These are phyloP conservation scores for Papilio dardanus DNA, from an alignment of 1,140 invertebrate genomes.

Conservation along the genomic window DNA sequence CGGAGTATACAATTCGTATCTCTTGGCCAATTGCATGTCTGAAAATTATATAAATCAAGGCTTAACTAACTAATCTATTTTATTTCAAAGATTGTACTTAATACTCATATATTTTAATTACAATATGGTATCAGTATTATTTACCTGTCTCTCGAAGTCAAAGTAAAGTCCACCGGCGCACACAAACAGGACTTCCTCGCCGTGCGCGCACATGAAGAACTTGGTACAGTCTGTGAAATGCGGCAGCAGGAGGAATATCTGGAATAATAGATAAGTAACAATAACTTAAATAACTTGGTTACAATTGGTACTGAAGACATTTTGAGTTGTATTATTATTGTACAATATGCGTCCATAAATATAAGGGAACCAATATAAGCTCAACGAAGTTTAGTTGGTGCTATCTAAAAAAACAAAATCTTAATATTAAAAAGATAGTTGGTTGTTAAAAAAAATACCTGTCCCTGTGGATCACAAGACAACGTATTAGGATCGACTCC, in stretches of 20 bases:
- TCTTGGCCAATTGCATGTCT: constrained; percentile 61
- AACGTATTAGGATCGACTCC: constrained; percentile 65
- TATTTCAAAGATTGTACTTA: no score
- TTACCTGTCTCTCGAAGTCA: constrained; percentile 73
- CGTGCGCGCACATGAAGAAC: constrained; percentile 83
- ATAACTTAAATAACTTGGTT: not conserved
- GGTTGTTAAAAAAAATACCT: constrained; percentile 53
- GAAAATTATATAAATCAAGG: constrained; percentile 38
- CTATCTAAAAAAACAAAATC: no score
- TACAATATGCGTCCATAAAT: not conserved
- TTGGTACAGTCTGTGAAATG: constrained; percentile 80
- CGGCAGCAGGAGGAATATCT: constrained; percentile 71
- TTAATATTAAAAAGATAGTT: no score
- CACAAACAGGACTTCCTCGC: constrained; percentile 67
- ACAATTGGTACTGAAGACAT: no score
- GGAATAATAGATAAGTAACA: constrained; percentile 40
- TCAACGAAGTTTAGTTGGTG: no score
- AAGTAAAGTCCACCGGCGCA: constrained; percentile 81
- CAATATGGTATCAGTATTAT: not conserved
- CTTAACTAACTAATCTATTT: no score
- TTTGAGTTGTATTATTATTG: not conserved
- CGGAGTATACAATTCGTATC: constrained; percentile 53
- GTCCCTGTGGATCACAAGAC: constrained; percentile 65
- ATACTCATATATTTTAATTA: no score
- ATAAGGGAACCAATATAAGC: no score